Percentiles rank a stretch among this genome's conserved stretches.
Evolutionary conservation across 2,113 vertebrate genomes (phyloP).

Genomic region (Semicossyphus pulcher): DNA sequence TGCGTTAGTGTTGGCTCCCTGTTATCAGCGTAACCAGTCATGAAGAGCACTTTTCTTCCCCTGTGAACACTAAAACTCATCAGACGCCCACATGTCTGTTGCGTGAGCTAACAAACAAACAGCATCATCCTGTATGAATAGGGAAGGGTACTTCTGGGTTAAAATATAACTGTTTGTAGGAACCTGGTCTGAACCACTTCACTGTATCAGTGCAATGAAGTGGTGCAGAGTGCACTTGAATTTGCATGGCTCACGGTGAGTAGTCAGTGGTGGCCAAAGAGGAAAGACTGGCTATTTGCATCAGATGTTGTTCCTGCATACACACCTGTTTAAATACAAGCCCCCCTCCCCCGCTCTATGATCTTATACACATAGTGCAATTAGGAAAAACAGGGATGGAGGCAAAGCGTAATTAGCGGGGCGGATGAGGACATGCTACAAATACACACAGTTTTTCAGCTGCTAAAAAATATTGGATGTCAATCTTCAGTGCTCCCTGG

Average conservation of each 20-base stretch:
- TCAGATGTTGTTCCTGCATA: conserved; percentile 61
- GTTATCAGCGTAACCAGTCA: no score
- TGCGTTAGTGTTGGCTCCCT: background rate
- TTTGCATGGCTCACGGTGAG: conserved; percentile 77
- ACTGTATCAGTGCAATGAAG: conserved; percentile 52
- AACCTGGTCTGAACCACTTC: conserved; percentile 37
- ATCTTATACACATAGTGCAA: conserved; percentile 54
- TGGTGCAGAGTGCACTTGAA: conserved; percentile 54
- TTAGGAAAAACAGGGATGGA: conserved; percentile 46
- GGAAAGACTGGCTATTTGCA: conserved; percentile 75
- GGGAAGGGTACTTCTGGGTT: conserved; percentile 26
- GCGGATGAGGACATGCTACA: conserved; percentile 32
- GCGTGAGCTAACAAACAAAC: conserved; percentile 37
- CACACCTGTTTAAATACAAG: conserved; percentile 54
- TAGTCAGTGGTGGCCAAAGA: conserved; percentile 48
- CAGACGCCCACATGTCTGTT: conserved; percentile 30
- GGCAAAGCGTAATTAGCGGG: conserved; percentile 20
- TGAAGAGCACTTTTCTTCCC: conserved; percentile 7
- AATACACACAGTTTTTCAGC: background rate
- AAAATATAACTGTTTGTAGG: conserved; percentile 51
- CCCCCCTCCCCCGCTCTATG: conserved; percentile 33
- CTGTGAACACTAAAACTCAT: background rate
- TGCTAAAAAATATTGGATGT: conserved; percentile 30
- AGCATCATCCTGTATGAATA: conserved; percentile 32
- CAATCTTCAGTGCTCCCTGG: conserved; percentile 16